These are phyloP conservation scores for Epistrophe eligans DNA, from an alignment of 2,888 invertebrate genomes.

Conservation along the genomic window DNA sequence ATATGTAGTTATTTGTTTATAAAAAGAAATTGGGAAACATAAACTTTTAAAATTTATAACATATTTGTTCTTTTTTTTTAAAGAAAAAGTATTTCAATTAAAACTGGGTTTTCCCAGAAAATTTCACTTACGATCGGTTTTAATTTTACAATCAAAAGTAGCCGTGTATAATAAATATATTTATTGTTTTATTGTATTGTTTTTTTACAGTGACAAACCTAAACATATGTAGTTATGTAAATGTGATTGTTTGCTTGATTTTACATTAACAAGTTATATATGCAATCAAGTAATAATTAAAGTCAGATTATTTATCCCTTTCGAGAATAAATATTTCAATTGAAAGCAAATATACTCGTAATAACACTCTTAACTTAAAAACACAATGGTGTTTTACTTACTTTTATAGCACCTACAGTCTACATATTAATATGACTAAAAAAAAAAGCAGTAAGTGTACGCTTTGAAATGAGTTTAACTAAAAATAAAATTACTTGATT, in stretches of 20 bases:
- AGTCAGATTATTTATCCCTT: background rate
- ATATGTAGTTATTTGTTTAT: too few relatives aligned
- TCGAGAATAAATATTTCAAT: background rate
- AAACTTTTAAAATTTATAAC: background rate
- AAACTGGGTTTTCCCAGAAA: too few relatives aligned
- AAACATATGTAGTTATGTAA: background rate
- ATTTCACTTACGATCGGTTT: too few relatives aligned
- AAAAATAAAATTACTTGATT: too few relatives aligned
- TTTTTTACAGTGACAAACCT: background rate
- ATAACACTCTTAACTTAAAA: background rate
- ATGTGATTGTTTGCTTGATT: background rate
- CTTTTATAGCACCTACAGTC: background rate
- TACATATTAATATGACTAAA: background rate
- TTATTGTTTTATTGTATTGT: background rate
- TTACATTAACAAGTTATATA: background rate
- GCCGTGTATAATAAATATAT: background rate
- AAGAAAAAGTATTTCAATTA: too few relatives aligned
- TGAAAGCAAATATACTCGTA: background rate
- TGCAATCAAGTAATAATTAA: background rate
- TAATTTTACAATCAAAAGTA: background rate
- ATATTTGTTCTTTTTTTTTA: background rate
- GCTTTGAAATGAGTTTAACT: too few relatives aligned
- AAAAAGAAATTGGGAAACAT: too few relatives aligned
- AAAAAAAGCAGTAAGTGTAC: background rate
- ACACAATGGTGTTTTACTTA: background rate